Evolutionary conservation across 2,888 invertebrate genomes (phyloP).

Genomic region (Thera obeliscata): DNA sequence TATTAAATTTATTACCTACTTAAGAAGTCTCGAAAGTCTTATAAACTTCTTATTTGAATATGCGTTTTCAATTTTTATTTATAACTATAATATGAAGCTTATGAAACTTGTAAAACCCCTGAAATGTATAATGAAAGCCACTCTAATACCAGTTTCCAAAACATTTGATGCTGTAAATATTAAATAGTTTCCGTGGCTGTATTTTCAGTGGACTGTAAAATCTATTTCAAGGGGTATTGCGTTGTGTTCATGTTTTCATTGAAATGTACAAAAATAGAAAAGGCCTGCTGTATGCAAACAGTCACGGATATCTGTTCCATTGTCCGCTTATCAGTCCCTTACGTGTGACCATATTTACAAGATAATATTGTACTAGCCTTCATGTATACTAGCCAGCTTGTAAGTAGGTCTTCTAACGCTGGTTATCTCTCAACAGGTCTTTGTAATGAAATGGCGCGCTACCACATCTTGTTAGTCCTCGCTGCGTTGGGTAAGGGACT

Average conservation of each 20-base stretch:
- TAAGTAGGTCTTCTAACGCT: conserved; percentile 9
- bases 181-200: neutral
- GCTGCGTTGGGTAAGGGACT: conserved; percentile 62
- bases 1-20: conserved; percentile 10
- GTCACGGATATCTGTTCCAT: conserved; percentile 25
- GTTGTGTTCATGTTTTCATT: conserved; percentile 25
- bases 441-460: conserved; percentile 66
- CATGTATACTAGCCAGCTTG: conserved; percentile 24
- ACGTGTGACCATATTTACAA: conserved; percentile 36
- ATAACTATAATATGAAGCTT: too few species aligned
- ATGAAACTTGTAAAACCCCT: too few species aligned
- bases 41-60: too few species aligned
- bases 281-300: conserved; percentile 7
- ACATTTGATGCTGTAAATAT: neutral
- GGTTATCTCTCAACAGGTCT: conserved; percentile 56
- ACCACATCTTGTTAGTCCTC: conserved; percentile 63
- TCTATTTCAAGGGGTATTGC: conserved; percentile 21
- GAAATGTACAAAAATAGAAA: conserved; percentile 28
- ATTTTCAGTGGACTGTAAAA: conserved; percentile 15
- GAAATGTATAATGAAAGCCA: too few species aligned
- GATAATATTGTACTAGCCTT: conserved; percentile 30
- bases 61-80: too few species aligned
- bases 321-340: conserved; percentile 48
- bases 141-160: neutral
- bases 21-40: neutral